phyloP scores from a whole-genome alignment of 2,888 invertebrate species.

The Dinocampus coccinellae region DNA sequence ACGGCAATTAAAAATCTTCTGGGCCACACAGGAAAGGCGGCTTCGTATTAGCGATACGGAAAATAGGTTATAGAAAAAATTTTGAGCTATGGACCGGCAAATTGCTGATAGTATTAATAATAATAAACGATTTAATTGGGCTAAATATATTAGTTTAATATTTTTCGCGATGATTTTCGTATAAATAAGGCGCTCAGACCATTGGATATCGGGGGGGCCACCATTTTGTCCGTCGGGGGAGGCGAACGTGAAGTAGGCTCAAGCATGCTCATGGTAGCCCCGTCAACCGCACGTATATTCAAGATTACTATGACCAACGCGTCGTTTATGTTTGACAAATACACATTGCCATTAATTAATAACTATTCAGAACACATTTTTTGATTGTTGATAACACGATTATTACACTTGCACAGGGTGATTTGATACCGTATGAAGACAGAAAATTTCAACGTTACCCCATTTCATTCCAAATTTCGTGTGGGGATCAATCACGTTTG shows the following conservation, averaged over 20 bases:
- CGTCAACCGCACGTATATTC: conserved; percentile 58
- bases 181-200: conserved; percentile 60
- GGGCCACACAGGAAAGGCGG: conserved; percentile 49
- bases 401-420: conserved; percentile 44
- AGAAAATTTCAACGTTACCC: conserved; percentile 67
- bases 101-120: conserved; percentile 31
- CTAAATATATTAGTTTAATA: conserved; percentile 36
- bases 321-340: background rate
- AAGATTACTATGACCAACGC: conserved; percentile 30
- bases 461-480: conserved; percentile 66
- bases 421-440: conserved; percentile 63
- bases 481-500: conserved; percentile 60
- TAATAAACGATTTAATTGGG: conserved; percentile 41
- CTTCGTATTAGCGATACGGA: conserved; percentile 42
- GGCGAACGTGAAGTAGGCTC: conserved; percentile 68
- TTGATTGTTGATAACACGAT: background rate
- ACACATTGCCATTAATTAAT: conserved; percentile 13
- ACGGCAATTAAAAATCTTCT: conserved; percentile 59
- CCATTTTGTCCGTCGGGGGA: conserved; percentile 71
- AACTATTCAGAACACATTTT: background rate
- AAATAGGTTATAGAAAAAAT: conserved; percentile 62
- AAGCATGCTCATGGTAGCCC: conserved; percentile 65
- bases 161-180: conserved; percentile 51
- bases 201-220: conserved; percentile 66
- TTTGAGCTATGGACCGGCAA: conserved; percentile 25